These are phyloP conservation scores for Harpagifer antarcticus DNA, from an alignment of 2,797 vertebrate species.

Conservation along the genomic window DNA sequence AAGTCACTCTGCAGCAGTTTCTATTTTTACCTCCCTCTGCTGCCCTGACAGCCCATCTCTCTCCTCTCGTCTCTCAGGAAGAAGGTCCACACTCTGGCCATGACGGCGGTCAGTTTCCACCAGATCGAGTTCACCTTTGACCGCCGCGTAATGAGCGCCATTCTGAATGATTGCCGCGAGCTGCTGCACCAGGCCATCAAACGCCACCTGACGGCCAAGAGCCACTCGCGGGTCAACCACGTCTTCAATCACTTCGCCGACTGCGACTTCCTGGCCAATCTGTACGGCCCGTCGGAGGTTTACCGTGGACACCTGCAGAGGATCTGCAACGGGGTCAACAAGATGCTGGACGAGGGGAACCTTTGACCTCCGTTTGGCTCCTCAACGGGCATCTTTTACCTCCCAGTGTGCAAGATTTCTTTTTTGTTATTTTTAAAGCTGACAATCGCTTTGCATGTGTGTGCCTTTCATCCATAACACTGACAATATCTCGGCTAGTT, in stretches of 20 bases:
- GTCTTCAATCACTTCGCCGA: constrained; percentile 96
- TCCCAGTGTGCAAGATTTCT: constrained; percentile 20
- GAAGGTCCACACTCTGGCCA: constrained; percentile 93
- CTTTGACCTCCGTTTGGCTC: constrained; percentile 83
- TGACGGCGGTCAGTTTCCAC: constrained; percentile 96
- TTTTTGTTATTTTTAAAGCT: constrained; percentile 35
- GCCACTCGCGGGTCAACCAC: constrained; percentile 93
- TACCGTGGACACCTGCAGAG: constrained; percentile 88
- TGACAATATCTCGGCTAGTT: constrained; percentile 32
- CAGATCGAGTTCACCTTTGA: constrained; percentile 99
- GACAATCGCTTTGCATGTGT: constrained; percentile 58
- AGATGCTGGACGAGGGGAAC: constrained; percentile 93
- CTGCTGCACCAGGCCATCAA: constrained; percentile 93
- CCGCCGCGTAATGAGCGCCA: constrained; percentile 91
- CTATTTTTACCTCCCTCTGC: constrained; percentile 68
- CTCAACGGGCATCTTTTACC: constrained; percentile 27
- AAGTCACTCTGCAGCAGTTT: constrained; percentile 68
- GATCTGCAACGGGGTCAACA: constrained; percentile 93
- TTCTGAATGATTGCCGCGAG: constrained; percentile 92
- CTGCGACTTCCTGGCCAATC: constrained; percentile 91
- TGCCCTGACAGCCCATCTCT: constrained; percentile 51
- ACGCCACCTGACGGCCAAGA: constrained; percentile 93
- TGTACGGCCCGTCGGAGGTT: constrained; percentile 90
- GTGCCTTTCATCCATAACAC: constrained; percentile 67
- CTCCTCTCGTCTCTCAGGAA: constrained; percentile 75